Conservation (phyloP, 2,113 vertebrate species). For the Marcusenius ussheri region DNA sequence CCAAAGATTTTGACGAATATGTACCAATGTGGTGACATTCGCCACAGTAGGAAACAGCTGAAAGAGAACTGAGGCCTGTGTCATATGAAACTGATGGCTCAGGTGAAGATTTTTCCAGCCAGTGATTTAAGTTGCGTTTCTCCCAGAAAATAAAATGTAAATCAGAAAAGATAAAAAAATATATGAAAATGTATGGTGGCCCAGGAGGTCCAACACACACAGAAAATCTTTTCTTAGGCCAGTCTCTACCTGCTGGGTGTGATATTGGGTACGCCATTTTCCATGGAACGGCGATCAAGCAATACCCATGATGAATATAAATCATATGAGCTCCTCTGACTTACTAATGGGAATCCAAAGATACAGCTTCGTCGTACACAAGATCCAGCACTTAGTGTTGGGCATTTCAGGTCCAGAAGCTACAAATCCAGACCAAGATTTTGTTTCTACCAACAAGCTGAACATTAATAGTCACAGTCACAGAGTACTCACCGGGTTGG, state of each 20-base stretch:
- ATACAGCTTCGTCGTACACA: not conserved
- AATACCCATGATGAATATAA: not conserved
- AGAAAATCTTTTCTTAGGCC: not conserved
- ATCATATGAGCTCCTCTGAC: not conserved
- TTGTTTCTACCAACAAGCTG: too few species aligned
- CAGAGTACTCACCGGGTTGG: too few species aligned
- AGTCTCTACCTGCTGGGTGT: not conserved
- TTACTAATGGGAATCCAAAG: not conserved
- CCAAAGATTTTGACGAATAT: not conserved
- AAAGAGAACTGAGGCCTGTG: not conserved
- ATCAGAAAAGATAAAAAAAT: not conserved
- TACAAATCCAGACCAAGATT: too few species aligned
- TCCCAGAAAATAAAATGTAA: not conserved
- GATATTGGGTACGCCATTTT: not conserved
- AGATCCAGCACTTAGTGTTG: not conserved
- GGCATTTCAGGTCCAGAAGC: too few species aligned
- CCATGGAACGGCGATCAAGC: not conserved
- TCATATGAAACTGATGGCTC: not conserved
- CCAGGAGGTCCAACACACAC: not conserved
- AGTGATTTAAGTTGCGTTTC: not conserved
- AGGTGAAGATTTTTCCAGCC: not conserved
- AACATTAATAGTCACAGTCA: too few species aligned
- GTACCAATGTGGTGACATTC: not conserved
- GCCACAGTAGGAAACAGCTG: not conserved
- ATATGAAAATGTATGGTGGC: not conserved